Conservation (phyloP, 2,113 vertebrate species). For the Panthera tigris region DNA sequence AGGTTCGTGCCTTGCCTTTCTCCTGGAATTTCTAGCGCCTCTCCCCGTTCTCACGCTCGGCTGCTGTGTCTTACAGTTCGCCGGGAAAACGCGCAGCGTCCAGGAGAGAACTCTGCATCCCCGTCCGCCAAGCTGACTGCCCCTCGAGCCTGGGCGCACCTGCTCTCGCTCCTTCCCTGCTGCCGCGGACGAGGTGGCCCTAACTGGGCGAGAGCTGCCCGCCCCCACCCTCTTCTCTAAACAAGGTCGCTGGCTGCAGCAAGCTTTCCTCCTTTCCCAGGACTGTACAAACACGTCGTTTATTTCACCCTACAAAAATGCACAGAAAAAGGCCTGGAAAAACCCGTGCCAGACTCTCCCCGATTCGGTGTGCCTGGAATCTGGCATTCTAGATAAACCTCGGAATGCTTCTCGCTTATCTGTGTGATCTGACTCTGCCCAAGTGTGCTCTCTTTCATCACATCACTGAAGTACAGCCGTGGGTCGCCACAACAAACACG, state of each 20-base stretch:
- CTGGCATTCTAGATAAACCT: background rate
- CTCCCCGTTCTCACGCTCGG: rapidly evolving
- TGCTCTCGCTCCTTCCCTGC: background rate
- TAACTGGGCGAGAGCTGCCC: background rate
- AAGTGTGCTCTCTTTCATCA: background rate
- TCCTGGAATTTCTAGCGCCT: background rate
- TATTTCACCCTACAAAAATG: background rate
- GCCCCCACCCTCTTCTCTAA: background rate
- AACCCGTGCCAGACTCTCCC: background rate
- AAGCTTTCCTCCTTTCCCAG: background rate
- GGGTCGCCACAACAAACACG: background rate
- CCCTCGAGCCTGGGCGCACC: background rate
- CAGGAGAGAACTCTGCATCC: rapidly evolving
- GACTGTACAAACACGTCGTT: background rate
- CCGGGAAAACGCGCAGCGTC: background rate
- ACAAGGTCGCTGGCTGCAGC: background rate
- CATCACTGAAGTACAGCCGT: rapidly evolving
- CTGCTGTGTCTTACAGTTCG: background rate
- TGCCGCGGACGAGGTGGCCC: background rate
- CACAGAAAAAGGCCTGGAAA: background rate
- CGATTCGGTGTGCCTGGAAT: background rate
- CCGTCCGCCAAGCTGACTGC: rapidly evolving
- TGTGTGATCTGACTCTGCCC: background rate
- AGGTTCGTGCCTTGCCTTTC: background rate
- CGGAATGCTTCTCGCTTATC: background rate